These are phyloP conservation scores for Elysia chlorotica DNA, from an alignment of 1,140 invertebrate species.

Conservation along the genomic window DNA sequence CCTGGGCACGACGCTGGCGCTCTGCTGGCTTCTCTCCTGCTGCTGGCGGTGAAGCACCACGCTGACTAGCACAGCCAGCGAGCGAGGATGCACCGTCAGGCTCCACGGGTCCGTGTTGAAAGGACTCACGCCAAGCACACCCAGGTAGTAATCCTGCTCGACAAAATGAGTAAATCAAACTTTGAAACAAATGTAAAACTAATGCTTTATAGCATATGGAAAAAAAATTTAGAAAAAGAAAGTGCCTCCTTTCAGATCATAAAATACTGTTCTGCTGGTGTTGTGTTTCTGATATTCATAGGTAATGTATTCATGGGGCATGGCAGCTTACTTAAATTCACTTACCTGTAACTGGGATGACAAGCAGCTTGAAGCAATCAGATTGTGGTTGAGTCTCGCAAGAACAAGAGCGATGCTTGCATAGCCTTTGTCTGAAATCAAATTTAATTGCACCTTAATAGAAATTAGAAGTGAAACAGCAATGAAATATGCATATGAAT, in stretches of 20 bases:
- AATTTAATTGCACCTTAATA: conserved; percentile 66
- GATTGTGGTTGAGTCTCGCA: conserved; percentile 82
- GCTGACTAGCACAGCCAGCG: conserved; percentile 80
- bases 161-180: no score
- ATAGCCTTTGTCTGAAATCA: conserved; percentile 53
- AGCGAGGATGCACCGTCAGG: conserved; percentile 82
- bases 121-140: conserved; percentile 78
- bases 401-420: conserved; percentile 49
- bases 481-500: no score
- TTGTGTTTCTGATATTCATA: no score
- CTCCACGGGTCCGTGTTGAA: conserved; percentile 74
- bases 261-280: no score
- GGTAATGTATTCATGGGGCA: no score
- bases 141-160: conserved; percentile 67
- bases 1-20: no score
- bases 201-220: no score
- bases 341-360: conserved; percentile 68
- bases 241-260: no score
- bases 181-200: no score
- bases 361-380: conserved; percentile 74
- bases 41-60: conserved; percentile 77
- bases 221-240: background rate
- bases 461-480: conserved; percentile 73
- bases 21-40: conserved; percentile 71
- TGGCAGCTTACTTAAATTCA: no score